phyloP scores from a whole-genome alignment of 2,797 vertebrate species.

The Bovichtus diacanthus region DNA sequence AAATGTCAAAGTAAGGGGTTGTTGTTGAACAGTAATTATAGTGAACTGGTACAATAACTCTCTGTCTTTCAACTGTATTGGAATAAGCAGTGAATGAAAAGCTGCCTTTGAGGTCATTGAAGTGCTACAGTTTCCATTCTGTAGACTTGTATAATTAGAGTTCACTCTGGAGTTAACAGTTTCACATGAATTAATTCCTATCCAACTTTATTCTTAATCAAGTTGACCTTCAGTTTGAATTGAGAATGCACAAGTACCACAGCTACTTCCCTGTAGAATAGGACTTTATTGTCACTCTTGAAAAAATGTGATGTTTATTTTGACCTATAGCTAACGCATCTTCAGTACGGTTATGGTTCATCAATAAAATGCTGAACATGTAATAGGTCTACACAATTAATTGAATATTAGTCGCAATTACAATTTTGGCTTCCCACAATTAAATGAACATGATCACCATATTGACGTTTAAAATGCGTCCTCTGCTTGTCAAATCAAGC shows the following conservation, averaged over 20 bases:
- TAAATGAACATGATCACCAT: no score
- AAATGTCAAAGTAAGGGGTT: slow-evolving; percentile 64
- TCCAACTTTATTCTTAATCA: slow-evolving; percentile 62
- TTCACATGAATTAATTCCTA: slow-evolving; percentile 62
- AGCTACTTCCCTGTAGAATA: slow-evolving; percentile 20
- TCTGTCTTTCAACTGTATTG: slow-evolving; percentile 29
- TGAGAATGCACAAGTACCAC: slow-evolving; percentile 29
- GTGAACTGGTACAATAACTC: slow-evolving; percentile 46
- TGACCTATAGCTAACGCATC: slow-evolving; percentile 10
- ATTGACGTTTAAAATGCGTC: no score
- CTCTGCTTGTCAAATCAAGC: no score
- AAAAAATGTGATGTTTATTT: slow-evolving; percentile 30
- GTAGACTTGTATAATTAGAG: slow-evolving; percentile 62
- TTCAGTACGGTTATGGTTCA: background rate
- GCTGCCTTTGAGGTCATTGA: slow-evolving; percentile 67
- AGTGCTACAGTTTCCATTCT: slow-evolving; percentile 55
- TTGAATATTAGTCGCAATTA: no score
- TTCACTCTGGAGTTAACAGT: slow-evolving; percentile 58
- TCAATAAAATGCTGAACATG: slow-evolving; percentile 26
- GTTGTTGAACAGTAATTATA: slow-evolving; percentile 61
- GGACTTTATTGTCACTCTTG: slow-evolving; percentile 8
- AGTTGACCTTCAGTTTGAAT: slow-evolving; percentile 62
- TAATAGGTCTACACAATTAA: no score
- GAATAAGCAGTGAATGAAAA: slow-evolving; percentile 55
- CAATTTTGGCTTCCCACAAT: no score